These are phyloP conservation scores for Globodera rostochiensis DNA, from an alignment of 1,140 invertebrate genomes.

Conservation along the genomic window DNA sequence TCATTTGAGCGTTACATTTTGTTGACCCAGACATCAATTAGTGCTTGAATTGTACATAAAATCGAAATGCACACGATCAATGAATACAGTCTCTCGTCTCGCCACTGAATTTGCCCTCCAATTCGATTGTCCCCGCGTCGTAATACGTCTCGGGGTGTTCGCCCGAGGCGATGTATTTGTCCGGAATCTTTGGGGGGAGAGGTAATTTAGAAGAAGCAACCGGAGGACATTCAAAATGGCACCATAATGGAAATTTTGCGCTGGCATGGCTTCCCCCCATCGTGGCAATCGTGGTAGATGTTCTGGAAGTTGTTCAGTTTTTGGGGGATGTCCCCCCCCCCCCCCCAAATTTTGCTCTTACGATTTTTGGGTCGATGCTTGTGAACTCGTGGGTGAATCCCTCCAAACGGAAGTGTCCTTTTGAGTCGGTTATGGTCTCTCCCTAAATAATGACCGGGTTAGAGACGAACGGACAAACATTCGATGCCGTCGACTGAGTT, in stretches of 20 bases:
- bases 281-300: conserved; percentile 47
- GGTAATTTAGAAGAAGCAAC: conserved; percentile 6
- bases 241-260: conserved; percentile 46
- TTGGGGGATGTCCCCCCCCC: not conserved
- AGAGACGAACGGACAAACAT: not conserved
- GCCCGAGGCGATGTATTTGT: conserved; percentile 40
- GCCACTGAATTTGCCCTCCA: conserved; percentile 45
- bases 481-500: not conserved
- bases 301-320: conserved; percentile 35
- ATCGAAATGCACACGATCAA: conserved; percentile 20
- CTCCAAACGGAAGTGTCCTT: conserved; percentile 43
- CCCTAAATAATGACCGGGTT: not conserved
- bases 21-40: not conserved
- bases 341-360: not conserved
- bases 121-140: conserved; percentile 44
- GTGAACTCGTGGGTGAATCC: conserved; percentile 53
- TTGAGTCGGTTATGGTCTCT: conserved; percentile 32
- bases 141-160: conserved; percentile 41
- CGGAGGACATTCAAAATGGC: conserved; percentile 11
- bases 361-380: conserved; percentile 47
- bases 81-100: conserved; percentile 50
- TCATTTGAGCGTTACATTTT: not conserved
- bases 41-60: not conserved
- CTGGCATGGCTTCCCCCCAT: conserved; percentile 53
- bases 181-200: conserved; percentile 33